Percentiles rank a stretch among this genome's conserved stretches.
These are phyloP conservation scores for Oryzaephilus surinamensis DNA, from an alignment of 1,140 invertebrate genomes.

Conservation along the genomic window DNA sequence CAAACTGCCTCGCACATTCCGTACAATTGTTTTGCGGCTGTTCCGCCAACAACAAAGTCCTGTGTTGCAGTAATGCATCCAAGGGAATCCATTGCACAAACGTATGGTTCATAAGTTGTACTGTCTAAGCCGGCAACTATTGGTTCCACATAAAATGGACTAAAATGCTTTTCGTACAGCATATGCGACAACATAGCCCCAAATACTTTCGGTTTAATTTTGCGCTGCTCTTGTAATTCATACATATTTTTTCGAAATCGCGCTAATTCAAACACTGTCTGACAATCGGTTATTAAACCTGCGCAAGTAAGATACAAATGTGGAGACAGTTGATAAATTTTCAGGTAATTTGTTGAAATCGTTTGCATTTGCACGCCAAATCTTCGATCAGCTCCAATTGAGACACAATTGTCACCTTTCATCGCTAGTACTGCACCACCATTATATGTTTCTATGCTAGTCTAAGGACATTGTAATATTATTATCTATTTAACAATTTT, in stretches of 20 bases:
- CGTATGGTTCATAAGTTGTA: slow-evolving; percentile 41
- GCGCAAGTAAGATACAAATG: slow-evolving; percentile 84
- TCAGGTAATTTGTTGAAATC: slow-evolving; percentile 78
- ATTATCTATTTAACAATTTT: too few relatives aligned
- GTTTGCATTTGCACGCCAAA: slow-evolving; percentile 88
- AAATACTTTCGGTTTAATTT: slow-evolving; percentile 75
- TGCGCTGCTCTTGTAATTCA: slow-evolving; percentile 85
- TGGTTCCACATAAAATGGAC: not conserved
- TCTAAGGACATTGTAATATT: too few relatives aligned
- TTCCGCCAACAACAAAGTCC: not conserved
- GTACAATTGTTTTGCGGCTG: not conserved
- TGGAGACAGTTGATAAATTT: slow-evolving; percentile 89
- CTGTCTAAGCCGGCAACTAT: slow-evolving; percentile 41
- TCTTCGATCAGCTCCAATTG: slow-evolving; percentile 90
- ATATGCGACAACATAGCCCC: not conserved
- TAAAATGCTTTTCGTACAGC: not conserved
- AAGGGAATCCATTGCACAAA: slow-evolving; percentile 61
- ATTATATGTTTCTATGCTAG: too few relatives aligned
- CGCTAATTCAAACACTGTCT: slow-evolving; percentile 85
- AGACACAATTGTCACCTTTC: slow-evolving; percentile 97
- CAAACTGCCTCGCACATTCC: not conserved
- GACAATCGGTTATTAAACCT: slow-evolving; percentile 93
- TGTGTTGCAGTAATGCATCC: slow-evolving; percentile 34
- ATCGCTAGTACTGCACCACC: slow-evolving; percentile 96
- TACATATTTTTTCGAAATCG: slow-evolving; percentile 86